A percentile compares a stretch with the other conserved stretches of the same genome.
Conservation (phyloP, 2,888 invertebrate species). For the Pheosia gnoma region DNA sequence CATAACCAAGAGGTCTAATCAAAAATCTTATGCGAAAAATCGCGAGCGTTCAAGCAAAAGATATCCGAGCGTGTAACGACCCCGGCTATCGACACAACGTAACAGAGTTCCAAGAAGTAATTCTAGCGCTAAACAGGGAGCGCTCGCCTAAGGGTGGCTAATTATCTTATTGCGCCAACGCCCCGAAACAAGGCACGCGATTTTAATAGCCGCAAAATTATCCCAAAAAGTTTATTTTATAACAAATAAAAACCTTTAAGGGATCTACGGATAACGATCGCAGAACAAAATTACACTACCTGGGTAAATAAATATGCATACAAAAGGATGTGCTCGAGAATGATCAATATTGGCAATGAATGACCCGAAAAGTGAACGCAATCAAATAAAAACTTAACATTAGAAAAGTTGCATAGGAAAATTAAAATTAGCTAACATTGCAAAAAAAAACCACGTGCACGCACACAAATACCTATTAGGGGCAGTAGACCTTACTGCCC, state of each 20-base stretch:
- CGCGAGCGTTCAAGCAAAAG: conserved; percentile 37
- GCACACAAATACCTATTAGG: conserved; percentile 8
- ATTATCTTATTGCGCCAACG: conserved; percentile 64
- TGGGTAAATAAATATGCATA: conserved; percentile 23
- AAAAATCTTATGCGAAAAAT: conserved; percentile 43
- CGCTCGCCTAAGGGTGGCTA: conserved; percentile 60
- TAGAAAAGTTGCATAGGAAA: background rate
- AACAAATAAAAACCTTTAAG: conserved; percentile 27
- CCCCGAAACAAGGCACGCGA: conserved; percentile 48
- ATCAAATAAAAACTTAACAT: conserved; percentile 10
- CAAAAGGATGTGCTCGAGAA: conserved; percentile 8
- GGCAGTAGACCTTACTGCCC: too few relatives aligned
- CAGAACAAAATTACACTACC: conserved; percentile 14
- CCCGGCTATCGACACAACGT: conserved; percentile 56
- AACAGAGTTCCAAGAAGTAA: conserved; percentile 60
- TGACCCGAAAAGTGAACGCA: conserved; percentile 15
- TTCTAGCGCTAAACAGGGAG: conserved; percentile 57
- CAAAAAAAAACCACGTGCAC: conserved; percentile 1
- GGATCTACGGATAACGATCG: conserved; percentile 26
- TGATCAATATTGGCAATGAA: conserved; percentile 16
- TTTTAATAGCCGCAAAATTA: conserved; percentile 45
- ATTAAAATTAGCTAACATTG: conserved; percentile 1
- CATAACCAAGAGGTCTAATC: conserved; percentile 42
- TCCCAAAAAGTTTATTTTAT: conserved; percentile 26
- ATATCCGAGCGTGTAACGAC: conserved; percentile 46